These are phyloP conservation scores for Strigops habroptila DNA, from an alignment of 2,113 vertebrate species.

Conservation along the genomic window DNA sequence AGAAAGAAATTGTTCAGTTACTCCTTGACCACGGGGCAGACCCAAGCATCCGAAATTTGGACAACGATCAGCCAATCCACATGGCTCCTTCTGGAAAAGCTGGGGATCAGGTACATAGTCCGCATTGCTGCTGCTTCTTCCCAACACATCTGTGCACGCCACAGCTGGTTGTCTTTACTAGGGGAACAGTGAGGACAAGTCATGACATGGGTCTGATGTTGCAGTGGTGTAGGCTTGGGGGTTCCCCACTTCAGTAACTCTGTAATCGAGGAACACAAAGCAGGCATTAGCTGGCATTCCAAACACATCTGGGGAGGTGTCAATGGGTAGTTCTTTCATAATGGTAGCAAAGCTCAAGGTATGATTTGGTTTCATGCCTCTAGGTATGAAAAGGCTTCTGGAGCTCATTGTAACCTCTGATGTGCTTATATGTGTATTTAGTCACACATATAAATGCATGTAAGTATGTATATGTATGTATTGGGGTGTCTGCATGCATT, in stretches of 20 bases:
- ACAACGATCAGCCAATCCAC: constrained; percentile 65
- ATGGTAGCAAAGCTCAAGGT: background rate
- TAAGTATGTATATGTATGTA: background rate
- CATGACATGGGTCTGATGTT: fast-evolving
- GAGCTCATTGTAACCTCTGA: background rate
- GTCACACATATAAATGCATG: fast-evolving
- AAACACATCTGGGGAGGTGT: background rate
- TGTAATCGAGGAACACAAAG: background rate
- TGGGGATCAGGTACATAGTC: constrained; percentile 45
- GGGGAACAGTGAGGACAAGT: background rate
- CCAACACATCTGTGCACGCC: background rate
- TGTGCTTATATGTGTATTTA: background rate
- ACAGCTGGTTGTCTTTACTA: background rate
- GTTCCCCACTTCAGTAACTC: background rate
- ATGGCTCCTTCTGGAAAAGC: constrained; percentile 54
- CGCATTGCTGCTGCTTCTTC: background rate
- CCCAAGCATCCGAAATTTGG: constrained; percentile 57
- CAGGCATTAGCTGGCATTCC: background rate
- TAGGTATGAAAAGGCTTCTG: background rate
- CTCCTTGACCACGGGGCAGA: constrained; percentile 62
- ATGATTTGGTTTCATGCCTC: fast-evolving
- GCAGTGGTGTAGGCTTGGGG: background rate
- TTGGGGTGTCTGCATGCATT: too few relatives aligned
- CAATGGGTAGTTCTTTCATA: background rate
- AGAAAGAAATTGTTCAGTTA: constrained; percentile 55